phyloP scores from a whole-genome alignment of 2,797 vertebrate species.

The Babyrousa celebensis region DNA sequence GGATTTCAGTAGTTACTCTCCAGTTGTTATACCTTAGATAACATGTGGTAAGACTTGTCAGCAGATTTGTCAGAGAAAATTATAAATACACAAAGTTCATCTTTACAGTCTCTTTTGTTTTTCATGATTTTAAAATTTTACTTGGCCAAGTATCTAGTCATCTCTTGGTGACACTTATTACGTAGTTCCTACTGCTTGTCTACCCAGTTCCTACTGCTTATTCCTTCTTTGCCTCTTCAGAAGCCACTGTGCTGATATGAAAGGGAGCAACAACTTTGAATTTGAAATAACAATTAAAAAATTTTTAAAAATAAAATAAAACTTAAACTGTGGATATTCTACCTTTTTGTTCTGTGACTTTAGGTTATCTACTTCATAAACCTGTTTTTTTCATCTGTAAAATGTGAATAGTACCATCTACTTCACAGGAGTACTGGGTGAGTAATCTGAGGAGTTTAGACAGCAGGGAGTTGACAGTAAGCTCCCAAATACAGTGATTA shows the following conservation, averaged over 20 bases:
- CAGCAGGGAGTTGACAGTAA: not conserved
- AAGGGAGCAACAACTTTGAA: not conserved
- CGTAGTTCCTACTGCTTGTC: not conserved
- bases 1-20: slow-evolving; percentile 31
- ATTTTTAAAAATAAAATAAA: not conserved
- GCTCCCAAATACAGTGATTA: not conserved
- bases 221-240: not conserved
- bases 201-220: not conserved
- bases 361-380: not conserved
- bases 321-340: not conserved
- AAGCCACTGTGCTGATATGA: not conserved
- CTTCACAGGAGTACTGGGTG: not conserved
- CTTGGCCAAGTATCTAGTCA: not conserved
- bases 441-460: not conserved
- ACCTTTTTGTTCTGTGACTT: not conserved
- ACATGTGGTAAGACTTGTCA: not conserved
- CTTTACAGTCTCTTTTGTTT: not conserved
- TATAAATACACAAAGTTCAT: not conserved
- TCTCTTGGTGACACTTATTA: not conserved
- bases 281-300: not conserved
- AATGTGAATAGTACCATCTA: not conserved
- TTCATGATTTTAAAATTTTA: not conserved
- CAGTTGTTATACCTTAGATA: not conserved
- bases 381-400: not conserved
- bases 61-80: not conserved